phyloP scores from a whole-genome alignment of 2,113 vertebrate genomes.

The Ranitomeya imitator region DNA sequence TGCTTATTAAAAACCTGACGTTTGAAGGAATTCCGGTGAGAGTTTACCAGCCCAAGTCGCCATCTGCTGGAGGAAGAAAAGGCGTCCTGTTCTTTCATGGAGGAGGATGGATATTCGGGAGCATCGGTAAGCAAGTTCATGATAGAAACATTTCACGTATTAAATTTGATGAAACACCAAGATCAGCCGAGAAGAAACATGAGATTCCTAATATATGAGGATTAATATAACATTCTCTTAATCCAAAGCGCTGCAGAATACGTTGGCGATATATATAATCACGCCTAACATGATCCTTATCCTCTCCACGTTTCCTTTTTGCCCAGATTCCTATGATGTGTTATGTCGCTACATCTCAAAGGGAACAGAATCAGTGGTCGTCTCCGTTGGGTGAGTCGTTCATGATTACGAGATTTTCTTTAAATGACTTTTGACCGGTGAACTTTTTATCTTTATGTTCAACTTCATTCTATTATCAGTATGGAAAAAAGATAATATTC shows the following conservation, averaged over 20 bases:
- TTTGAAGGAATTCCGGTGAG: conserved; percentile 77
- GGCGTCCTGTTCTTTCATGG: conserved; percentile 84
- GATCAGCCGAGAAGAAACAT: not conserved
- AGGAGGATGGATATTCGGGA: conserved; percentile 77
- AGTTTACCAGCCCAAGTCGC: conserved; percentile 75
- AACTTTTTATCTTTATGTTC: not conserved
- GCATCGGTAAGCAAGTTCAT: conserved; percentile 74
- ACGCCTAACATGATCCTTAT: not conserved
- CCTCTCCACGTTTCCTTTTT: conserved; percentile 44
- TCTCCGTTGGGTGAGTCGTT: conserved; percentile 79
- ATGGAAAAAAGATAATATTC: not conserved
- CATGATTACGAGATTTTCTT: not conserved
- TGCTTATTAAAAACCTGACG: conserved; percentile 72
- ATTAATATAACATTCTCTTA: not conserved
- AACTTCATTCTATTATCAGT: not conserved
- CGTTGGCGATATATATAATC: too few relatives aligned
- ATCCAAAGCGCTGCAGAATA: not conserved
- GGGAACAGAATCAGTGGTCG: conserved; percentile 77
- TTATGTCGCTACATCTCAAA: conserved; percentile 76
- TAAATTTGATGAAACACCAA: not conserved
- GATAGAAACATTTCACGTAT: not conserved
- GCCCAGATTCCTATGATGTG: conserved; percentile 75
- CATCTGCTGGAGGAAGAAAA: conserved; percentile 63
- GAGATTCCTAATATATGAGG: not conserved
- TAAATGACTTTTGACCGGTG: not conserved